These are phyloP conservation scores for Cerastis leucographa DNA, from an alignment of 2,888 invertebrate genomes.

Conservation along the genomic window DNA sequence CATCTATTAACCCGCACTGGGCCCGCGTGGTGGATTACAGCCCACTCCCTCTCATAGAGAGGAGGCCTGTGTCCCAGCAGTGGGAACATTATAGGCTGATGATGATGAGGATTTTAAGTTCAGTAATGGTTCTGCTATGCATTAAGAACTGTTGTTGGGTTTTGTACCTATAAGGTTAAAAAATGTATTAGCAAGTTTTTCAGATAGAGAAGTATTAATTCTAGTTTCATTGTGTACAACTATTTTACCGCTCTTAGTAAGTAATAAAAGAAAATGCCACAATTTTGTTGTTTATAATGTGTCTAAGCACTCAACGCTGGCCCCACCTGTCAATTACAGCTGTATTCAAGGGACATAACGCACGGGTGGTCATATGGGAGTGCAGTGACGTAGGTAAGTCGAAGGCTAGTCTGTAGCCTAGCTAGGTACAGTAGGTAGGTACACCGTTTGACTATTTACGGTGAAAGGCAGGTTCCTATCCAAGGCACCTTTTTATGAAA, in stretches of 20 bases:
- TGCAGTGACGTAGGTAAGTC: conserved; percentile 29
- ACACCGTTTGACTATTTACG: neutral
- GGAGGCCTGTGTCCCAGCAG: too few species aligned
- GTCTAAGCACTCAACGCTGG: conserved; percentile 4
- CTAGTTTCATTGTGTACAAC: neutral
- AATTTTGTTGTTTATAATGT: neutral
- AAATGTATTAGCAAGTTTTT: neutral
- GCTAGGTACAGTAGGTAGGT: neutral
- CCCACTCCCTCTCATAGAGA: too few species aligned
- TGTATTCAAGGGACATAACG: conserved; percentile 36
- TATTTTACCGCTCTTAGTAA: neutral
- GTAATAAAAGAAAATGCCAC: conserved; percentile 15
- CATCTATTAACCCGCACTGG: too few species aligned
- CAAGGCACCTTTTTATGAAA: neutral
- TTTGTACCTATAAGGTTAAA: neutral
- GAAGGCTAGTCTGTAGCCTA: conserved; percentile 38
- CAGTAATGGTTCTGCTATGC: neutral
- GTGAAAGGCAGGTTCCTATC: neutral
- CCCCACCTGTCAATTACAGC: conserved; percentile 38
- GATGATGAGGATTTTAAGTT: neutral
- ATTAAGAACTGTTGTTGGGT: neutral
- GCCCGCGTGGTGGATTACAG: too few species aligned
- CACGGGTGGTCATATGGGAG: conserved; percentile 51
- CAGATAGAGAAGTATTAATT: too few species aligned
- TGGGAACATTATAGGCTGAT: too few species aligned